Percentiles rank a stretch among this genome's conserved stretches.
These are phyloP conservation scores for Scaptomyza flava DNA, from an alignment of 2,888 invertebrate genomes.

Conservation along the genomic window DNA sequence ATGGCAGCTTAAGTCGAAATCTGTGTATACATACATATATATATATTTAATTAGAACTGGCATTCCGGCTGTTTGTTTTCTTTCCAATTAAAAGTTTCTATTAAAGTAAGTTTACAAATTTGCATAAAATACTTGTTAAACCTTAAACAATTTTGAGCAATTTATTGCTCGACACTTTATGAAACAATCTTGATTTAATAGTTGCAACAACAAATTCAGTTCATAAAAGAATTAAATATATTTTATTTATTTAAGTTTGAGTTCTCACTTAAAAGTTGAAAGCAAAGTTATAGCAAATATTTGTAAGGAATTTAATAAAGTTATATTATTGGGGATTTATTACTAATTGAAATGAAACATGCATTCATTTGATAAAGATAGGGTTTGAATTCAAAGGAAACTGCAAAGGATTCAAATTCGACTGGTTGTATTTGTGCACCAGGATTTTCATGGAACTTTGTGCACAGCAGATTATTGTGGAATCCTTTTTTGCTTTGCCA, in stretches of 20 bases:
- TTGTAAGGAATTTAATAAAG: no score
- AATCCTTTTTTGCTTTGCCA: slow-evolving; percentile 4
- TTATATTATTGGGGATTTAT: no score
- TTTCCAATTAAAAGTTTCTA: not conserved
- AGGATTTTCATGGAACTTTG: slow-evolving; percentile 10
- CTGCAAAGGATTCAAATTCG: not conserved
- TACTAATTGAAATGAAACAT: not conserved
- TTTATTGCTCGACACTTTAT: no score
- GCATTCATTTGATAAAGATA: not conserved
- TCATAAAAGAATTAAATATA: no score
- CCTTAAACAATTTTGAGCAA: no score
- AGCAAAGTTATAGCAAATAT: no score
- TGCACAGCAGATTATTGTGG: not conserved
- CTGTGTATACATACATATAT: no score
- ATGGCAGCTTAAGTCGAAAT: not conserved
- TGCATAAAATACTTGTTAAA: no score
- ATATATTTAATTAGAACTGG: not conserved
- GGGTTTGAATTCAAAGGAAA: not conserved
- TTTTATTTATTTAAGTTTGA: no score
- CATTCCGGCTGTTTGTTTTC: not conserved
- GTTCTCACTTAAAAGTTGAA: no score
- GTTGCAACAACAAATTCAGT: not conserved
- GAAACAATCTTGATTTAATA: not conserved
- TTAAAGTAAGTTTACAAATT: no score
- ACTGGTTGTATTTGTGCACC: not conserved